phyloP scores from a whole-genome alignment of 2,888 invertebrate genomes.

The Pristionchus exspectatus region DNA sequence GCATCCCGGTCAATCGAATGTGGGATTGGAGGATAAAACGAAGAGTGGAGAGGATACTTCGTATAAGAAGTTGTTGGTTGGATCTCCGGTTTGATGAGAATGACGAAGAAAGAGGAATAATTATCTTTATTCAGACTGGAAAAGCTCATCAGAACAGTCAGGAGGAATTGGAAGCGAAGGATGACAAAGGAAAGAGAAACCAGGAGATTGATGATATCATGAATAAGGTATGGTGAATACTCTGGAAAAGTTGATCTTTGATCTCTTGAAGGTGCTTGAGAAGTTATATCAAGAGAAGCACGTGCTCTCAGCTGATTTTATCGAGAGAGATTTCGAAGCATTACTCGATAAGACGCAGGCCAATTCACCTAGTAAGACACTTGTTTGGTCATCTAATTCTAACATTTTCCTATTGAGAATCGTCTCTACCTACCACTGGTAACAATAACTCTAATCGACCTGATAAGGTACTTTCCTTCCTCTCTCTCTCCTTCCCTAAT shows the following conservation, averaged over 20 bases:
- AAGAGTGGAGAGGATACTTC: slow-evolving; percentile 44
- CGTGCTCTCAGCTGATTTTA: neutral
- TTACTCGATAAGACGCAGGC: slow-evolving; percentile 31
- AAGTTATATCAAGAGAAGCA: slow-evolving; percentile 32
- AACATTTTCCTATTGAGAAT: neutral
- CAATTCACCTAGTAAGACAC: slow-evolving; percentile 1
- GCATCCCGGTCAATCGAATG: neutral
- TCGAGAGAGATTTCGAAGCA: slow-evolving; percentile 7
- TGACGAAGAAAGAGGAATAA: neutral
- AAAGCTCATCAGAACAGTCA: slow-evolving; percentile 39
- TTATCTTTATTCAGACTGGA: neutral
- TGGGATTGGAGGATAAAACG: slow-evolving; percentile 1
- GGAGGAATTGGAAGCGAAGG: slow-evolving; percentile 3
- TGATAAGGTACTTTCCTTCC: neutral
- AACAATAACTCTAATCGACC: neutral
- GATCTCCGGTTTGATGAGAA: slow-evolving; percentile 1
- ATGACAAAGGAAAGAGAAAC: slow-evolving; percentile 8
- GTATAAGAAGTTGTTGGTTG: slow-evolving; percentile 22
- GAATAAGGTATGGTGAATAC: slow-evolving; percentile 1
- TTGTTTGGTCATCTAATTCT: neutral
- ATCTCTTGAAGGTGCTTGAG: slow-evolving; percentile 19
- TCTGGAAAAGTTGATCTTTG: neutral
- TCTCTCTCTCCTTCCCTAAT: neutral
- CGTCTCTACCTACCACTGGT: neutral
- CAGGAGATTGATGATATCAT: slow-evolving; percentile 34